Conservation (phyloP, 2,888 invertebrate genomes). For the Spisula solida region DNA sequence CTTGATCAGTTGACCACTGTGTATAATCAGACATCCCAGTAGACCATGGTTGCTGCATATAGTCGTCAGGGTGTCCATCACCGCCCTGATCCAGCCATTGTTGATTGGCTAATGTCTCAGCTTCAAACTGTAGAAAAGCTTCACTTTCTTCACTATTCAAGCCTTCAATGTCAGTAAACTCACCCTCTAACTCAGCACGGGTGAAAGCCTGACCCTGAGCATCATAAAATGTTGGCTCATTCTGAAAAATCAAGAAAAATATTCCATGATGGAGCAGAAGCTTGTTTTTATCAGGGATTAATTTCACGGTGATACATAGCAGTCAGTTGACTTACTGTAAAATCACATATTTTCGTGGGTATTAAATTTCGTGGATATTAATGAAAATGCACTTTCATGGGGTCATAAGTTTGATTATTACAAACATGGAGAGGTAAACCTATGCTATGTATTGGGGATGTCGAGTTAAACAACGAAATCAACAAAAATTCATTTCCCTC, state of each 20-base stretch:
- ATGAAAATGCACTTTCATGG: too few relatives aligned
- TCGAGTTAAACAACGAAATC: too few relatives aligned
- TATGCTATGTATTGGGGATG: too few relatives aligned
- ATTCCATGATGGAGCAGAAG: not conserved
- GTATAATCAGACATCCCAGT: conserved; percentile 59
- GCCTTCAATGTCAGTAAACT: conserved; percentile 73
- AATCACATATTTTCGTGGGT: too few relatives aligned
- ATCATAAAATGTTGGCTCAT: conserved; percentile 83
- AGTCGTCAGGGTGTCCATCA: conserved; percentile 42
- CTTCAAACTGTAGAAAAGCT: conserved; percentile 77
- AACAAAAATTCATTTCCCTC: too few relatives aligned
- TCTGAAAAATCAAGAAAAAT: conserved; percentile 67
- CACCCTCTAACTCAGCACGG: conserved; percentile 76
- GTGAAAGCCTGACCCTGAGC: conserved; percentile 77
- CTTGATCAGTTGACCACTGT: conserved; percentile 66
- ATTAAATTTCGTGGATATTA: too few relatives aligned
- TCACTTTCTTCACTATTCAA: conserved; percentile 79
- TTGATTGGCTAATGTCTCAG: conserved; percentile 67
- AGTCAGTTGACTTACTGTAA: too few relatives aligned
- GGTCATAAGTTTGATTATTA: too few relatives aligned
- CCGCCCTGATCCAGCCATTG: conserved; percentile 47
- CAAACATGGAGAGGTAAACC: too few relatives aligned
- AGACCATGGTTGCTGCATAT: conserved; percentile 51
- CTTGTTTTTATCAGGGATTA: not conserved
- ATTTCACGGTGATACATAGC: not conserved